Evolutionary conservation across 2,797 vertebrate species (phyloP).

Genomic region (Neostethus bicornis): DNA sequence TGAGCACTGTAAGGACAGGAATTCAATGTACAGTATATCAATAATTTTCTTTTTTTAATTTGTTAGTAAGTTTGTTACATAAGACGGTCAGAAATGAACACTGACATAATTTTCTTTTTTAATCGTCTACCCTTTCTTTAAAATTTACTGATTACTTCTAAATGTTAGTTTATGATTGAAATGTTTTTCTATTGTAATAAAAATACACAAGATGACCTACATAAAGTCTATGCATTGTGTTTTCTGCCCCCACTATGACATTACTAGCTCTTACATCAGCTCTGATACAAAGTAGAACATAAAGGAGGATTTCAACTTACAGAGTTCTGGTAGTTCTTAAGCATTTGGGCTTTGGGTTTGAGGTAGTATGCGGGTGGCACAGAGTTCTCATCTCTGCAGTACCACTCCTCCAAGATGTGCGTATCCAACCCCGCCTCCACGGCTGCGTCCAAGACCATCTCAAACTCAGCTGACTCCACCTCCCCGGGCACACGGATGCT

Average conservation of each 20-base stretch:
- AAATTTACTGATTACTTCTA: too few species aligned
- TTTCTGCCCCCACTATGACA: not conserved
- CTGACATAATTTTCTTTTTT: too few species aligned
- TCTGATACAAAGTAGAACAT: not conserved
- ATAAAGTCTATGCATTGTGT: not conserved
- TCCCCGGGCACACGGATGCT: slow-evolving; percentile 95
- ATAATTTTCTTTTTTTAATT: too few species aligned
- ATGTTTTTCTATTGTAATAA: too few species aligned
- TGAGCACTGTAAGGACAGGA: too few species aligned
- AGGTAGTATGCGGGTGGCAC: slow-evolving; percentile 98
- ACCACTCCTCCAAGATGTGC: slow-evolving; percentile 95
- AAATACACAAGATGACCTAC: not conserved
- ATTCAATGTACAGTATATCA: too few species aligned
- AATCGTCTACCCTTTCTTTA: too few species aligned
- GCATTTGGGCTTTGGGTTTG: slow-evolving; percentile 91
- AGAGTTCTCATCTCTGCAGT: slow-evolving; percentile 96
- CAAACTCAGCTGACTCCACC: slow-evolving; percentile 96
- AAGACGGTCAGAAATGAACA: too few species aligned
- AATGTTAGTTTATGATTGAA: too few species aligned
- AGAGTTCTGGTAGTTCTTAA: slow-evolving; percentile 89
- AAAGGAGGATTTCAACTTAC: slow-evolving; percentile 69
- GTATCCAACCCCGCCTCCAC: slow-evolving; percentile 93
- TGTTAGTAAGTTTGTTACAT: too few species aligned
- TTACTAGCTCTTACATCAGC: not conserved
- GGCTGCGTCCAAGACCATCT: slow-evolving; percentile 97